Base-by-base conservation (phyloP, 2,797 vertebrate species). In the Odontamblyopus rebecca region DNA sequence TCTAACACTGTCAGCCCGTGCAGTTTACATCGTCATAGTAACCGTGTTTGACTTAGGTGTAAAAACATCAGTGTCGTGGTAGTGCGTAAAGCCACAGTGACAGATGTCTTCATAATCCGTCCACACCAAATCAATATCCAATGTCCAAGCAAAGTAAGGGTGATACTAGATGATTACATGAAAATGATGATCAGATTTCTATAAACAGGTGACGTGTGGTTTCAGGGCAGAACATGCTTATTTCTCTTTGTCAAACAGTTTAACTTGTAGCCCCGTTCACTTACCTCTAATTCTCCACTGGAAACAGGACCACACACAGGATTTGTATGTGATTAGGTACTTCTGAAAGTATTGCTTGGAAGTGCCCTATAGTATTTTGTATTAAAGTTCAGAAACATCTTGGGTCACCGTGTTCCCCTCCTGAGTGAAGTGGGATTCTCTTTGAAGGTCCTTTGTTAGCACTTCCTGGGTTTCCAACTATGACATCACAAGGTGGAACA, bases 31-130 rank as follows among this genome's bases (percentile, higher is more conserved):
- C 11, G 83, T 89, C 71, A 80, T 19, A 2, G 71, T 85, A 81
- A 88, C 75, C 71, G 79, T 86, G 86, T 89, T 89, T 89, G 86
- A 88, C 83, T 77, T 56, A 30, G 67, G 72, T 44, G 71, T 82
- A 67, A 82, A 82, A 85, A 74, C 67, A 82, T 64, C 41, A 68
- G 54, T 73, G 68, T 64, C 70, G 15, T 26, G 9, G 67, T 63
- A 65, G 71, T 65, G 19, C 57, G 62, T 35, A 59, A 66, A 44
- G 71, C 59, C 71, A 71, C 64, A 73, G 71, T 85, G 77, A 85
- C 72, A 61, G 69, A 80, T 78, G 70, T 69, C 70, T 76, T 69
- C 69, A 76, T 89, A 74, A 87, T 84, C 67, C 68, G 69, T 87
- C 91, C 86, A 86, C 71, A 65, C 50, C 77, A 68, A 83, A 88